Evolutionary conservation across 2,888 invertebrate species (phyloP).

Genomic region (Papilio protenor): DNA sequence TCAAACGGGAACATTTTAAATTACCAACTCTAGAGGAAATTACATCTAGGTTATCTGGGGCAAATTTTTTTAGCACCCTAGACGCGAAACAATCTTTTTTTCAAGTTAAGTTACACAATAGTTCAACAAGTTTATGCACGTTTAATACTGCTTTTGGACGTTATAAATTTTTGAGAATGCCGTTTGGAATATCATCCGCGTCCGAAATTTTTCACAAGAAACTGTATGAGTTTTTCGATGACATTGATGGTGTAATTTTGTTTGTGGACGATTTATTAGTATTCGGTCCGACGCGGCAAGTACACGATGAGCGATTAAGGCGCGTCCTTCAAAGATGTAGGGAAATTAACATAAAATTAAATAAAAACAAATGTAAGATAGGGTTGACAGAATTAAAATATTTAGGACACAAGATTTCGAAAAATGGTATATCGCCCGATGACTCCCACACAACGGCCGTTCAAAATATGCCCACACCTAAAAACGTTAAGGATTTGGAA

Average conservation of each 20-base stretch:
- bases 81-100: background rate
- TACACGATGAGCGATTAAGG: slow-evolving; percentile 2
- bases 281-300: background rate
- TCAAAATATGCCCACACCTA: slow-evolving; percentile 3
- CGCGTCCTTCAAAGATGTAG: background rate
- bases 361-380: background rate
- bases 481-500: background rate
- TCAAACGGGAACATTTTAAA: background rate
- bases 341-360: slow-evolving; percentile 14
- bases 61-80: background rate
- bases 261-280: slow-evolving; percentile 16
- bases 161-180: background rate
- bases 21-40: background rate
- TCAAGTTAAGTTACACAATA: background rate
- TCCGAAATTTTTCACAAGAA: background rate
- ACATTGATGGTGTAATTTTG: background rate
- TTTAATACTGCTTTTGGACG: background rate
- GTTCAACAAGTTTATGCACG: background rate
- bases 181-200: background rate
- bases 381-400: slow-evolving; percentile 4
- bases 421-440: slow-evolving; percentile 2
- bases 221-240: background rate
- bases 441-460: background rate
- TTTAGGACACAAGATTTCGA: background rate
- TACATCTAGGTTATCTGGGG: background rate